phyloP scores from a whole-genome alignment of 2,888 invertebrate species.

The Saturnia japonica region DNA sequence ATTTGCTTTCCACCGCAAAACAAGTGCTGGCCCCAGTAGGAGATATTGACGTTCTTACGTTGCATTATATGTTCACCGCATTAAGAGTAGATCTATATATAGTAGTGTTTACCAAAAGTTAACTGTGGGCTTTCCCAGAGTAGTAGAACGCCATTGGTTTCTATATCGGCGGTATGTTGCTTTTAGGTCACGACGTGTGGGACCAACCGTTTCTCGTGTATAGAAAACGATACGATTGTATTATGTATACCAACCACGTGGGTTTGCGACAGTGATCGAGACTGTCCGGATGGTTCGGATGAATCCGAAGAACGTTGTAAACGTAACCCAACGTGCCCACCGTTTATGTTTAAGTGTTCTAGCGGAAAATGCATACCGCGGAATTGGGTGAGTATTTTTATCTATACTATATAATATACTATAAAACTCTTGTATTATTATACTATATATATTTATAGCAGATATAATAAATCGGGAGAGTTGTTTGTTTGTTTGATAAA shows the following conservation, averaged over 20 bases:
- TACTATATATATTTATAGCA: neutral
- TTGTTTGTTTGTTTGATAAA: too few relatives aligned
- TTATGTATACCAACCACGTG: slow-evolving; percentile 88
- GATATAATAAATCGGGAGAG: too few relatives aligned
- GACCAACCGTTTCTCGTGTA: slow-evolving; percentile 59
- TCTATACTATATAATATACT: neutral
- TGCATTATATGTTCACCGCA: too few relatives aligned
- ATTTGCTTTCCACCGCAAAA: too few relatives aligned
- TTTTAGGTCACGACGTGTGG: slow-evolving; percentile 49
- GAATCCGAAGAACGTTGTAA: slow-evolving; percentile 84
- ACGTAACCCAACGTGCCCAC: slow-evolving; percentile 83
- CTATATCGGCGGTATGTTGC: too few relatives aligned
- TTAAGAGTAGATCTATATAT: too few relatives aligned
- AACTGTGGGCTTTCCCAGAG: too few relatives aligned
- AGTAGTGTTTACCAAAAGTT: too few relatives aligned
- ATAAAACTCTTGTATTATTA: neutral
- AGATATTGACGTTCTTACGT: too few relatives aligned
- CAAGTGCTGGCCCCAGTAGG: too few relatives aligned
- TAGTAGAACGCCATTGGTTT: too few relatives aligned
- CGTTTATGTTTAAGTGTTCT: slow-evolving; percentile 87
- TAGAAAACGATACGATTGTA: slow-evolving; percentile 63
- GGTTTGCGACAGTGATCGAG: slow-evolving; percentile 91
- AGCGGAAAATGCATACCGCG: slow-evolving; percentile 80
- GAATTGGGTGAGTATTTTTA: slow-evolving; percentile 75
- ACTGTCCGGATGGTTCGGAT: slow-evolving; percentile 89